Conservation (phyloP, 2,888 invertebrate species). For the Morpho helenor region DNA sequence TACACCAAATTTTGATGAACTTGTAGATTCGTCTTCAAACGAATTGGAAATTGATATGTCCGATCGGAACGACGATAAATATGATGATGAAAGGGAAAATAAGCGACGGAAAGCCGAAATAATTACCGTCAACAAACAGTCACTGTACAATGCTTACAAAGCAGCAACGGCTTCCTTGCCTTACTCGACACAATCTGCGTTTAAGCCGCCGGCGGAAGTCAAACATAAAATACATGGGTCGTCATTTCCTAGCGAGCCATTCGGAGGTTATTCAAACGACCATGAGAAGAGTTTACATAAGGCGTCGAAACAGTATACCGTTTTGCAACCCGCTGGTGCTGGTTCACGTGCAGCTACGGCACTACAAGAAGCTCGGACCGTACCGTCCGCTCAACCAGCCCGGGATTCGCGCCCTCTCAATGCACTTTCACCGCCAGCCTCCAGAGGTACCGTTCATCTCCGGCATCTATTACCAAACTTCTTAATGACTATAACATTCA, state of each 20-base stretch:
- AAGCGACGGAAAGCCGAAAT: constrained; percentile 75
- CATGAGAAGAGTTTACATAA: constrained; percentile 64
- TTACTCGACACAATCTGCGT: constrained; percentile 89
- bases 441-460: constrained; percentile 82
- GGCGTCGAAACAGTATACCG: constrained; percentile 90
- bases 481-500: constrained; percentile 69
- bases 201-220: constrained; percentile 86
- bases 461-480: constrained; percentile 62
- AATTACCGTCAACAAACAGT: constrained; percentile 71
- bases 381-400: constrained; percentile 71
- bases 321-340: constrained; percentile 89
- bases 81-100: constrained; percentile 77
- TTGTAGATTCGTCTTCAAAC: constrained; percentile 87
- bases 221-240: constrained; percentile 72
- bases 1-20: constrained; percentile 86
- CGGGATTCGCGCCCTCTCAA: constrained; percentile 67
- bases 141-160: constrained; percentile 75
- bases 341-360: constrained; percentile 90
- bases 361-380: constrained; percentile 85
- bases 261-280: constrained; percentile 84
- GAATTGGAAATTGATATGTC: constrained; percentile 90
- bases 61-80: constrained; percentile 82
- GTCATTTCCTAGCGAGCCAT: constrained; percentile 82
- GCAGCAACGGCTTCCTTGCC: constrained; percentile 78
- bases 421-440: constrained; percentile 86